These are phyloP conservation scores for Pantherophis vulpinus DNA, from an alignment of 2,797 vertebrate species.

Conservation along the genomic window DNA sequence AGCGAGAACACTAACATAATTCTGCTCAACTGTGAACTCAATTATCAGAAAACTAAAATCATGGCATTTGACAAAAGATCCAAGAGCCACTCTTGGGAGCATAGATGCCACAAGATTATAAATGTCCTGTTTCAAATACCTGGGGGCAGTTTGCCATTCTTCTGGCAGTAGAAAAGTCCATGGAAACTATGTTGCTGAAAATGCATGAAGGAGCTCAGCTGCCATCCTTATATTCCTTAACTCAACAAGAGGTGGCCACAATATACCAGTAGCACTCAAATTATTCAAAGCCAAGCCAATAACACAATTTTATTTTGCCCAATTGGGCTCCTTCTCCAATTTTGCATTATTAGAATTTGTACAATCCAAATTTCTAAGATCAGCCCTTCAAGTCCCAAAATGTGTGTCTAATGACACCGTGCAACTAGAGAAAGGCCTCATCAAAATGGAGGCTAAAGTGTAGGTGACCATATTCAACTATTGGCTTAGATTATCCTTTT, in stretches of 20 bases:
- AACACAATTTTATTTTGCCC: neutral
- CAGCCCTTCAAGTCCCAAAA: neutral
- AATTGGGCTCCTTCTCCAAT: neutral
- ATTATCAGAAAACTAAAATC: neutral
- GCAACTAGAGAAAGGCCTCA: neutral
- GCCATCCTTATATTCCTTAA: neutral
- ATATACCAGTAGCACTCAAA: neutral
- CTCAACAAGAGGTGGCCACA: neutral
- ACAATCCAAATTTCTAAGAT: neutral
- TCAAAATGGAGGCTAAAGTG: neutral
- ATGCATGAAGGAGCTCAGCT: neutral
- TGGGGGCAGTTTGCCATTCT: neutral
- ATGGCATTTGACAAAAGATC: neutral
- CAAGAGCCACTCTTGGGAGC: neutral
- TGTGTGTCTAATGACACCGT: neutral
- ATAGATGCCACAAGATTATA: neutral
- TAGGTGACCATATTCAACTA: neutral
- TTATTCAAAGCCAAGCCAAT: neutral
- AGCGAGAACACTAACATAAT: neutral
- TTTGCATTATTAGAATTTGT: neutral
- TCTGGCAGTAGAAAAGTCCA: neutral
- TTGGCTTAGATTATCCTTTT: neutral
- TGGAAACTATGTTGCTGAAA: neutral
- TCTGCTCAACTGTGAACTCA: neutral
- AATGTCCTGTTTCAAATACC: neutral